Evolutionary conservation across 2,113 vertebrate species (phyloP).

Genomic region (Eupsittula cactorum): DNA sequence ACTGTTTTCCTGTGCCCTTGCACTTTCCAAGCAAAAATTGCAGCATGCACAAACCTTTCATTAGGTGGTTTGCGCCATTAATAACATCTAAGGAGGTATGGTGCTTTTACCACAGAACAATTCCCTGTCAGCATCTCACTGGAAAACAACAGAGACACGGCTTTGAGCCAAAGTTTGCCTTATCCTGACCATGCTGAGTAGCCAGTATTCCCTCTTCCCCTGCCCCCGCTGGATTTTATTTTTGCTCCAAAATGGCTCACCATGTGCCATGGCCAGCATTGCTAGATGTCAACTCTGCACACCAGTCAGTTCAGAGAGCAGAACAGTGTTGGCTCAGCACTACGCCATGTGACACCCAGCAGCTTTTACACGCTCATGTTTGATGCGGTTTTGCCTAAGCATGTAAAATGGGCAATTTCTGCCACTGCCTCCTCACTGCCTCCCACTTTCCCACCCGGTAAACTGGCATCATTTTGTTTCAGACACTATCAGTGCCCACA

Average conservation of each 20-base stretch:
- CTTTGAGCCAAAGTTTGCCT: neutral
- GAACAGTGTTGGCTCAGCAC: neutral
- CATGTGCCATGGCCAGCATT: neutral
- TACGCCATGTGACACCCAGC: neutral
- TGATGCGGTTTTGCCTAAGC: neutral
- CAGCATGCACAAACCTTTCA: neutral
- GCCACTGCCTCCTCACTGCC: neutral
- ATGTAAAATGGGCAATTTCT: neutral
- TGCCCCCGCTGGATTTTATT: neutral
- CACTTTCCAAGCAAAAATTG: neutral
- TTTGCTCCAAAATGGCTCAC: neutral
- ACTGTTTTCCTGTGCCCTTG: rapidly evolving
- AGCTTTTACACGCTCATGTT: neutral
- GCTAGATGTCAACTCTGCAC: neutral
- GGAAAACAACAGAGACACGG: neutral
- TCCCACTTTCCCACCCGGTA: neutral
- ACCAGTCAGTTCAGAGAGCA: neutral
- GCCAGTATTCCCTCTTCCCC: neutral
- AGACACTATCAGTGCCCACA: neutral
- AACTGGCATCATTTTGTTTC: neutral
- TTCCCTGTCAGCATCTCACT: neutral
- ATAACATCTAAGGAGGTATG: neutral
- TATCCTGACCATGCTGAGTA: neutral
- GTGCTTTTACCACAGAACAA: neutral
- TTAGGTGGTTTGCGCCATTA: neutral